Evolutionary conservation across 2,113 vertebrate species (phyloP), one percentile per base, ranked within the genome.

Genomic region (Sakesphorus luctuosus): DNA sequence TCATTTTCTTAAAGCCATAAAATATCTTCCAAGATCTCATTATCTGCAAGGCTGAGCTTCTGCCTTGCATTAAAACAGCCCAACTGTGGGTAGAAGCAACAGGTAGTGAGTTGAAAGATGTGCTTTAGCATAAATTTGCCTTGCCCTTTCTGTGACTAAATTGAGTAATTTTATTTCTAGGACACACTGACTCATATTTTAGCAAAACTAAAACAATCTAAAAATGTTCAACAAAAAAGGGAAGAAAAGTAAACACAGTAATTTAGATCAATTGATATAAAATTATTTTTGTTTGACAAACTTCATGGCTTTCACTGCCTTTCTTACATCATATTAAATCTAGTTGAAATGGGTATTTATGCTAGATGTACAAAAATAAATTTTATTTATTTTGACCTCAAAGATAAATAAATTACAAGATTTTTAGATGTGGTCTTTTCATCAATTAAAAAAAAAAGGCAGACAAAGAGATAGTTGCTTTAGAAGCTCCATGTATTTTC

Each of bases 391-490:
- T 85, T 94, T 89, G 69, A n/a, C 5, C 15, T 84, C 63, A 82
- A 84, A 53, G 8, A 68, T 33, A 87, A 89, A 61, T 73, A 84
- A 81, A 87, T 68, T 55, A 52, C 5, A 55, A 50, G 8, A 25
- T 52, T 6, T 65, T 84, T 67, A 58, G 8, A 33, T 67, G 61
- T 24, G 15, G 8, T 61, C 5, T 33, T 84, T 83, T 66, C 2
- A 3, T 29, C 12, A 44, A 33, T n/a, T 50, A 7, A 29, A 36
- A 10, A 26, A 12, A 4, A n/a, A 4, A 72, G 8, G 2, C 0
- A 7, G 13, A 50, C 4, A 46, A 2, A 50, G 3, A 46, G 9
- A 59, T 3, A 49, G 13, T 40, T 90, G 11, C 11, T 66, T 87
- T 72, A 50, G 44, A 90, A 93, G 69, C 5, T 52, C 28, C 40